A percentile compares a stretch with the other conserved stretches of the same genome.
Evolutionary conservation across 2,113 vertebrate genomes (phyloP).

Genomic region (Ochotona princeps): DNA sequence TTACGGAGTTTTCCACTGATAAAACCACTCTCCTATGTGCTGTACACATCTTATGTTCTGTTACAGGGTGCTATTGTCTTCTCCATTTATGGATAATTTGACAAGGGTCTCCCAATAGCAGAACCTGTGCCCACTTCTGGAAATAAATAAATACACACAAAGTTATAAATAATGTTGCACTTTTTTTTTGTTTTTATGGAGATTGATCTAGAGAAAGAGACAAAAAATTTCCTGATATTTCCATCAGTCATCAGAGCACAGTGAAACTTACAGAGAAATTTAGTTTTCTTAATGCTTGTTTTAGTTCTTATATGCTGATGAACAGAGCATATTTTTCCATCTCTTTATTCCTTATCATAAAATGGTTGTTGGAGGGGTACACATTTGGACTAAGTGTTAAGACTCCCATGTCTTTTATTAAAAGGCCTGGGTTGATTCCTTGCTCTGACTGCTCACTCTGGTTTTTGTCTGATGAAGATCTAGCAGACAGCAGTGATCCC

Average conservation of each 20-base stretch:
- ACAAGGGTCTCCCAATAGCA: neutral
- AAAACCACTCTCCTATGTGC: neutral
- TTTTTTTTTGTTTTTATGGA: neutral
- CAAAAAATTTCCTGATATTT: neutral
- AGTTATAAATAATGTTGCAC: neutral
- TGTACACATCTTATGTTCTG: neutral
- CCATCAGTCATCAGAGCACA: neutral
- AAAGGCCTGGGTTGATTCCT: too few relatives aligned
- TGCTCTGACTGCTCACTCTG: too few relatives aligned
- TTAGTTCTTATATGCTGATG: neutral
- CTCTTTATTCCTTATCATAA: neutral
- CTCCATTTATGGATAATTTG: neutral
- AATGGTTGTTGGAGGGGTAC: neutral
- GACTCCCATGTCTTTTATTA: too few relatives aligned
- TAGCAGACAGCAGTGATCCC: too few relatives aligned
- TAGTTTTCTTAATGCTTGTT: neutral
- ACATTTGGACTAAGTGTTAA: too few relatives aligned
- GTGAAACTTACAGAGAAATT: neutral
- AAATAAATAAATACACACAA: neutral
- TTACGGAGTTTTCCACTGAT: neutral
- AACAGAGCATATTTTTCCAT: neutral
- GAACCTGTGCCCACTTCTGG: neutral
- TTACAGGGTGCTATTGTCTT: neutral
- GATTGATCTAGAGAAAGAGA: neutral
- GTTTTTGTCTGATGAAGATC: too few relatives aligned